phyloP scores from a whole-genome alignment of 2,797 vertebrate species.

The Clarias platycephalus region DNA sequence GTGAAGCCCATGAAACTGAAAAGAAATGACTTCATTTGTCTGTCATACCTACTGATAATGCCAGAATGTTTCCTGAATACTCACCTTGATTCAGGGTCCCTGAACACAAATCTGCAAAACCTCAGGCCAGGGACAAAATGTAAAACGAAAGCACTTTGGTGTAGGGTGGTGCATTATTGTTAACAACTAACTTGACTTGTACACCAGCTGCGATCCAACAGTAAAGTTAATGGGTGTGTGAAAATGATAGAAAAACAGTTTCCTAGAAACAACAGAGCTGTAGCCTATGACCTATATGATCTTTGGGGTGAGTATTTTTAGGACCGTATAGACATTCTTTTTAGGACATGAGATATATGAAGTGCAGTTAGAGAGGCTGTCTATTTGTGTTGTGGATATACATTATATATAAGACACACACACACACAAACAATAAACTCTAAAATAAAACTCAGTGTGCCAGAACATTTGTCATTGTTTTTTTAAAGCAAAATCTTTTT shows the following conservation, averaged over 20 bases:
- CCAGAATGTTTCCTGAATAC: constrained; percentile 18
- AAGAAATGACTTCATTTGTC: constrained; percentile 9
- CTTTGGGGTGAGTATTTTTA: constrained; percentile 6
- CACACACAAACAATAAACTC: too few species aligned
- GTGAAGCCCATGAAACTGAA: not conserved
- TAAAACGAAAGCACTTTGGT: constrained; percentile 17
- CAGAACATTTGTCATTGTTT: not conserved
- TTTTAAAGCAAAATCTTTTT: not conserved
- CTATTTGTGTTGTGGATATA: not conserved
- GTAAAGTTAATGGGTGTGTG: constrained; percentile 1
- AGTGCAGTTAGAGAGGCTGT: not conserved
- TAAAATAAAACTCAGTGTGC: too few species aligned
- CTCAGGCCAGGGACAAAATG: not conserved
- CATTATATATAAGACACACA: not conserved
- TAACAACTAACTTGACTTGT: not conserved
- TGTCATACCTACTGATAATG: constrained; percentile 36
- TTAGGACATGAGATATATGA: not conserved
- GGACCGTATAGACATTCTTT: not conserved
- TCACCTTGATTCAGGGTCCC: constrained; percentile 30
- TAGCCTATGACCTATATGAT: not conserved
- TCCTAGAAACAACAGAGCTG: constrained; percentile 4
- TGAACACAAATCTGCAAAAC: constrained; percentile 28
- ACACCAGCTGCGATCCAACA: not conserved
- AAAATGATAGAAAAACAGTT: constrained; percentile 1
- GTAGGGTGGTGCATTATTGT: not conserved